phyloP scores from a whole-genome alignment of 2,888 invertebrate species.

The Falcaria lacertinaria region DNA sequence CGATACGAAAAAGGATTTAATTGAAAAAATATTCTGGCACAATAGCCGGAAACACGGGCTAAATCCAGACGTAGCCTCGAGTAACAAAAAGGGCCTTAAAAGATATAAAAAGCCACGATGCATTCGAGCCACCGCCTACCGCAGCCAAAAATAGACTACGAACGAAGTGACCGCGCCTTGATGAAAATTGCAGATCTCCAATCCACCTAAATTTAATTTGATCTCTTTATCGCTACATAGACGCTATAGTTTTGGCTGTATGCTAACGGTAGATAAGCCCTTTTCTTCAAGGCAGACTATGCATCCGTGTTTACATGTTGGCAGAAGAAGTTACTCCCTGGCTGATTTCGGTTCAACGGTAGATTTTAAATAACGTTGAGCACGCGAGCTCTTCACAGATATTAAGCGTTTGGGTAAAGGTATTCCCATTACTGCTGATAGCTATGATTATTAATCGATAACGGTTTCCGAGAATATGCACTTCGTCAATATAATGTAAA shows the following conservation, averaged over 20 bases:
- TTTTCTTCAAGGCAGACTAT: conserved; percentile 12
- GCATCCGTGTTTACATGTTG: conserved; percentile 63
- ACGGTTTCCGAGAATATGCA: too few species aligned
- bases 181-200: conserved; percentile 7
- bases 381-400: conserved; percentile 29
- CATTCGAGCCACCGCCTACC: conserved; percentile 76
- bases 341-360: conserved; percentile 43
- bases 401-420: conserved; percentile 9
- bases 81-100: conserved; percentile 60
- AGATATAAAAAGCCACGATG: conserved; percentile 57
- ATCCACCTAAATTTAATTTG: conserved; percentile 5
- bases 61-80: conserved; percentile 59
- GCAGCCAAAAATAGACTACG: conserved; percentile 74
- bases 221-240: background rate
- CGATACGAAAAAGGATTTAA: conserved; percentile 31
- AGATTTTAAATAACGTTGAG: conserved; percentile 49
- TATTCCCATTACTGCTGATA: background rate
- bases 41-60: conserved; percentile 72
- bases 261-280: conserved; percentile 1
- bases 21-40: conserved; percentile 53
- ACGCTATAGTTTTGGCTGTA: conserved; percentile 11
- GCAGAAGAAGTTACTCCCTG: conserved; percentile 60
- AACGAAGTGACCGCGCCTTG: conserved; percentile 25
- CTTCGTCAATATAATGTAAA: too few species aligned
- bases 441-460: background rate